Percentiles rank a stretch among this genome's conserved stretches.
phyloP scores from a whole-genome alignment of 2,797 vertebrate species.

The Yasuhikotakia modesta region DNA sequence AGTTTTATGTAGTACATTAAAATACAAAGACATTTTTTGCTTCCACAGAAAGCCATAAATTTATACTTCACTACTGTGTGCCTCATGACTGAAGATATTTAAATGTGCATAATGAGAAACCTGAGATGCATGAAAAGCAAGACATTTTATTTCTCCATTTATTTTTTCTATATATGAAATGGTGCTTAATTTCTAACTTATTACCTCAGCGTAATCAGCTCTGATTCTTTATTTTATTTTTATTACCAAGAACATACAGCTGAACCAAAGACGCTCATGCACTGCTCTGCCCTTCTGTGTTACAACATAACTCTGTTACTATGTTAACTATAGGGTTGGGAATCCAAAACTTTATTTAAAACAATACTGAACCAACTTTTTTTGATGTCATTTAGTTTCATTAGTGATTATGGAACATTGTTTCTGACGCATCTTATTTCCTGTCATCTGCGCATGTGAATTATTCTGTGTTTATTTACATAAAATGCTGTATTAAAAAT shows the following conservation, averaged over 20 bases:
- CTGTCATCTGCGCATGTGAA: no score
- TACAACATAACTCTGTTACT: constrained; percentile 20
- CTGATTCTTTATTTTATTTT: constrained; percentile 54
- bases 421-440: no score
- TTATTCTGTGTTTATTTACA: no score
- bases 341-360: constrained; percentile 33
- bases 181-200: constrained; percentile 92
- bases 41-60: background rate
- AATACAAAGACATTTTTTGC: constrained; percentile 14
- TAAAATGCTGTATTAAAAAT: no score
- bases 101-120: constrained; percentile 48
- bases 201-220: constrained; percentile 83
- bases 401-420: no score
- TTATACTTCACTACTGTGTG: constrained; percentile 41
- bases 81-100: constrained; percentile 50
- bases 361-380: background rate
- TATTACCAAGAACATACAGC: constrained; percentile 72
- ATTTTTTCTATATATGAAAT: constrained; percentile 70
- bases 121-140: constrained; percentile 52
- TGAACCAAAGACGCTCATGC: constrained; percentile 76
- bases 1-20: background rate
- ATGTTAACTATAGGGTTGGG: background rate
- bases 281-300: constrained; percentile 61
- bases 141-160: constrained; percentile 40
- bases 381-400: no score